phyloP scores from a whole-genome alignment of 2,888 invertebrate species.

The Andrena praecox region DNA sequence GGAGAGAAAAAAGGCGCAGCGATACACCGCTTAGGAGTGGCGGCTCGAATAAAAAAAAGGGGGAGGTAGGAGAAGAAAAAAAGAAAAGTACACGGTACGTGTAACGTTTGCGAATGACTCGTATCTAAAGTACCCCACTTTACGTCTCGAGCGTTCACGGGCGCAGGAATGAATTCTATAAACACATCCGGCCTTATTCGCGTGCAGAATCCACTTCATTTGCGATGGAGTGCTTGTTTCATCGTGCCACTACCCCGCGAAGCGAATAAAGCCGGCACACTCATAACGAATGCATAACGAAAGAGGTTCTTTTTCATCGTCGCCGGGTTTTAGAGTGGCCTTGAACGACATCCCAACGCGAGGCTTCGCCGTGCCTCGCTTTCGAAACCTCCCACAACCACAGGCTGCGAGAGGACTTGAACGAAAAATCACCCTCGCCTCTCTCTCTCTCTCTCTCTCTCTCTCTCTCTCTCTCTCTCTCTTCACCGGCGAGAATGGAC shows the following conservation, averaged over 20 bases:
- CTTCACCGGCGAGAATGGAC: constrained; percentile 1
- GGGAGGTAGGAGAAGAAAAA: constrained; percentile 5
- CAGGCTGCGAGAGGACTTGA: not conserved
- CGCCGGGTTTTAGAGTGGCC: constrained; percentile 23
- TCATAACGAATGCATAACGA: constrained; percentile 55
- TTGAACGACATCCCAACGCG: constrained; percentile 27
- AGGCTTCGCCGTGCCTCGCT: not conserved
- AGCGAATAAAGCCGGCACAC: constrained; percentile 21
- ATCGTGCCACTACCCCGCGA: constrained; percentile 25
- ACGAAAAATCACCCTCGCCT: not conserved
- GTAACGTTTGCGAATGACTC: constrained; percentile 52
- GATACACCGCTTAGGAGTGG: constrained; percentile 17
- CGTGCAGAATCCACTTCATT: constrained; percentile 53
- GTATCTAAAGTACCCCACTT: constrained; percentile 50
- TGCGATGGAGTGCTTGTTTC: constrained; percentile 51
- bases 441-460: too few relatives aligned
- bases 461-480: too few relatives aligned
- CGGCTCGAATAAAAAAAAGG: constrained; percentile 2
- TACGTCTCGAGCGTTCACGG: constrained; percentile 22
- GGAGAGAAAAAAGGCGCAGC: not conserved
- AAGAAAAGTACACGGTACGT: constrained; percentile 45
- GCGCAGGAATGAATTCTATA: constrained; percentile 59
- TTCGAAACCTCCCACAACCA: not conserved
- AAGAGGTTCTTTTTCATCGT: constrained; percentile 36
- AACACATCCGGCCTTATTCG: constrained; percentile 52